A percentile compares a stretch with the other conserved stretches of the same genome.
phyloP scores from a whole-genome alignment of 2,113 vertebrate genomes.

The Psilopogon haemacephalus region DNA sequence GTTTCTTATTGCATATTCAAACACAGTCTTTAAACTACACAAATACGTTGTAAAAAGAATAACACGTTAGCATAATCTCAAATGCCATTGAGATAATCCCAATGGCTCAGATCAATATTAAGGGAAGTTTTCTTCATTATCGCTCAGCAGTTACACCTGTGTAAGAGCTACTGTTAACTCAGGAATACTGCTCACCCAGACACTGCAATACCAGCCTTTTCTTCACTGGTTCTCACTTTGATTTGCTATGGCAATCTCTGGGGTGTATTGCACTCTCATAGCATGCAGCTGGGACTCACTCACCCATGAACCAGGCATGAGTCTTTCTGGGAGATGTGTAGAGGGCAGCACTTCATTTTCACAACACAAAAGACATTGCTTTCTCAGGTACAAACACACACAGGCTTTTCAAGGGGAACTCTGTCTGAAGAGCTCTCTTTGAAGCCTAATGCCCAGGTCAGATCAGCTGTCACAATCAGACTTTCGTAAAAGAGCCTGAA shows the following conservation, averaged over 20 bases:
- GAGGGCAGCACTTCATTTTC: not conserved
- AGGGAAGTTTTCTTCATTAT: not conserved
- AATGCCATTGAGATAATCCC: not conserved
- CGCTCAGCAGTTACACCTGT: not conserved
- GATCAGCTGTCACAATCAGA: not conserved
- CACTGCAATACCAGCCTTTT: not conserved
- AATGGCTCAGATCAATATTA: not conserved
- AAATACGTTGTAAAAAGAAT: not conserved
- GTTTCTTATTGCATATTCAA: not conserved
- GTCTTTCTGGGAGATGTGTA: not conserved
- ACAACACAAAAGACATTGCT: not conserved
- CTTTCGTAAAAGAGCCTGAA: not conserved
- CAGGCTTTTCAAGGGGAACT: not conserved
- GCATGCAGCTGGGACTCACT: not conserved
- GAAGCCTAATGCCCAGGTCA: not conserved
- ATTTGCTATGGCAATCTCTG: not conserved
- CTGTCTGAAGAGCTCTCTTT: not conserved
- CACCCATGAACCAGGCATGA: accelerated
- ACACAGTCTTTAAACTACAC: not conserved
- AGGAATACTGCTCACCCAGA: not conserved
- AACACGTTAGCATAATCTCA: not conserved
- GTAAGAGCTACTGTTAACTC: not conserved
- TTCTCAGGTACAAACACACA: not conserved
- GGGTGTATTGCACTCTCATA: not conserved
- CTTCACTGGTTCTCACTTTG: not conserved